Percentiles rank a stretch among this genome's conserved stretches.
Evolutionary conservation across 2,113 vertebrate species (phyloP).

Genomic region (Rhizomys pruinosus): DNA sequence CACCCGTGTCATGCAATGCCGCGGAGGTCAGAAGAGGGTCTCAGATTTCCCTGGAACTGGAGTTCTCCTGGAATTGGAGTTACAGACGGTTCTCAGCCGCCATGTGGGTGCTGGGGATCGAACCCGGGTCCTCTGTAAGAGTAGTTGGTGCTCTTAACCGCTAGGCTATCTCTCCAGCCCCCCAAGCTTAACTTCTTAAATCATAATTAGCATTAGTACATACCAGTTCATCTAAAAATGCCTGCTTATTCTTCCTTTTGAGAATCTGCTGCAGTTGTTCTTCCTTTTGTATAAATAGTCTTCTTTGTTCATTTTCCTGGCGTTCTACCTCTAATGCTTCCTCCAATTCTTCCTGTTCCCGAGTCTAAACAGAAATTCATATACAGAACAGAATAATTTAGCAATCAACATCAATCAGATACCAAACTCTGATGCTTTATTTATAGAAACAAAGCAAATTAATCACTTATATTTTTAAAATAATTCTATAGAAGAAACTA

Average conservation of each 20-base stretch:
- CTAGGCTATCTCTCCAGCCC: too few species aligned
- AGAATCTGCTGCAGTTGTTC: slow-evolving; percentile 94
- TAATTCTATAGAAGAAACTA: slow-evolving; percentile 10
- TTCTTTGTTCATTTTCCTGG: slow-evolving; percentile 91
- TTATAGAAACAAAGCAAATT: slow-evolving; percentile 30
- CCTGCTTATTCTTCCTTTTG: slow-evolving; percentile 97
- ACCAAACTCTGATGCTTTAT: neutral
- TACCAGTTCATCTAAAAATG: slow-evolving; percentile 97
- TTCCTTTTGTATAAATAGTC: slow-evolving; percentile 93
- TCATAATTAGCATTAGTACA: slow-evolving; percentile 67
- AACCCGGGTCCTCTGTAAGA: too few species aligned
- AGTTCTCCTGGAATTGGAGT: too few species aligned
- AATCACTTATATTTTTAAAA: slow-evolving; percentile 35
- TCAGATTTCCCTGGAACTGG: too few species aligned
- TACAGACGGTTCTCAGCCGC: too few species aligned
- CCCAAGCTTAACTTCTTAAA: neutral
- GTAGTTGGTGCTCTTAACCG: too few species aligned
- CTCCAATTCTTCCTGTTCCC: slow-evolving; percentile 97
- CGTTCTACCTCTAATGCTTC: slow-evolving; percentile 94
- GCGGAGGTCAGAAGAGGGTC: too few species aligned
- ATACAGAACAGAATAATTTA: neutral
- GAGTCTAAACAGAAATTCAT: slow-evolving; percentile 87
- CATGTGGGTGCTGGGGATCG: too few species aligned
- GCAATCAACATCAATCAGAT: slow-evolving; percentile 19
- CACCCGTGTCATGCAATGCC: too few species aligned